Conservation (phyloP, 2,888 invertebrate species). For the Pammene aurita region DNA sequence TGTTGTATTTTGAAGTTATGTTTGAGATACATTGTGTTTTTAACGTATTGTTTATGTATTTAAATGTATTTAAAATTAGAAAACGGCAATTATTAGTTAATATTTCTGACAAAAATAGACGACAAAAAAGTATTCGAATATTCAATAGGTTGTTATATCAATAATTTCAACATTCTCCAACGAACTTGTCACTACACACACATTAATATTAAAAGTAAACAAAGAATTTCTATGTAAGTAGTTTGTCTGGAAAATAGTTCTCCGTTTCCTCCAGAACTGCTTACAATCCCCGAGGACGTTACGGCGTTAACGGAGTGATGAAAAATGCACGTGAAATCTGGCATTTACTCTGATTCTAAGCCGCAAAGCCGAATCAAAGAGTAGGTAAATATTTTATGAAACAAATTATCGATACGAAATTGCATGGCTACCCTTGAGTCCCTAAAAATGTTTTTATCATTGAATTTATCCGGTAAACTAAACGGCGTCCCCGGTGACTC, state of each 20-base stretch:
- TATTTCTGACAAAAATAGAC: too few relatives aligned
- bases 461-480: conserved; percentile 42
- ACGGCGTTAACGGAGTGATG: conserved; percentile 25
- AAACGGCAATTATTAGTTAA: too few relatives aligned
- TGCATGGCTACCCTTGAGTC: conserved; percentile 23
- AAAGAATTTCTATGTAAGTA: conserved; percentile 5
- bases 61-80: too few relatives aligned
- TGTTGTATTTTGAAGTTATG: too few relatives aligned
- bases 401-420: conserved; percentile 32
- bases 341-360: conserved; percentile 26
- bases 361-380: conserved; percentile 1
- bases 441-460: conserved; percentile 40
- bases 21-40: too few relatives aligned
- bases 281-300: conserved; percentile 16
- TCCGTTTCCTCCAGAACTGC: conserved; percentile 25
- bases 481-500: conserved; percentile 41
- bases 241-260: conserved; percentile 17
- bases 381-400: conserved; percentile 14
- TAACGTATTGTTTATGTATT: too few relatives aligned
- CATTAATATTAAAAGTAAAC: conserved; percentile 2
- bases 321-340: conserved; percentile 31
- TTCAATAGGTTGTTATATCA: too few relatives aligned
- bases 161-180: too few relatives aligned
- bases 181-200: too few relatives aligned
- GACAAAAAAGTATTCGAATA: too few relatives aligned